Percentiles rank a stretch among this genome's conserved stretches.
These are phyloP conservation scores for Chrysolina oricalcia DNA, from an alignment of 2,888 invertebrate genomes.

Conservation along the genomic window DNA sequence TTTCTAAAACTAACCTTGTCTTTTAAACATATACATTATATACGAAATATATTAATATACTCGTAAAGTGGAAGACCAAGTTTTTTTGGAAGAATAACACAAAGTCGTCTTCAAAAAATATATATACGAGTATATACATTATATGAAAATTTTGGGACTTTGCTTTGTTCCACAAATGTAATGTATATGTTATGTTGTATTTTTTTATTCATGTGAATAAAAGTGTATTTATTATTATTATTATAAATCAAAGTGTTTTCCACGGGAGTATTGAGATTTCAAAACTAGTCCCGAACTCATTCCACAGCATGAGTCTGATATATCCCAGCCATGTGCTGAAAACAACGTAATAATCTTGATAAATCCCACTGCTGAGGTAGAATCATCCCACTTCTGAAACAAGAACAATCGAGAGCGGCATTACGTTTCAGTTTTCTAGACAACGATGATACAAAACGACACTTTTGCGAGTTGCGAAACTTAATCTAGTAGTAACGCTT, in stretches of 20 bases:
- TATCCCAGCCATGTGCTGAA: neutral
- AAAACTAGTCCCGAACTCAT: neutral
- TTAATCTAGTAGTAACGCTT: constrained; percentile 8
- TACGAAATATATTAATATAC: too few species aligned
- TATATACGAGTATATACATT: too few species aligned
- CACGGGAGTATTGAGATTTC: neutral
- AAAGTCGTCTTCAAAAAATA: too few species aligned
- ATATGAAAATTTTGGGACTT: too few species aligned
- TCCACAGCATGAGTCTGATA: neutral
- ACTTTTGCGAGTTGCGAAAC: constrained; percentile 5
- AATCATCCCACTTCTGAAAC: constrained; percentile 14
- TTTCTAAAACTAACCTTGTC: too few species aligned
- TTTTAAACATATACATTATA: too few species aligned
- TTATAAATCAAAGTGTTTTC: neutral
- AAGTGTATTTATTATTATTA: too few species aligned
- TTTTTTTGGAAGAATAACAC: too few species aligned
- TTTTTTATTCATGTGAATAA: too few species aligned
- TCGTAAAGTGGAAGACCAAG: too few species aligned
- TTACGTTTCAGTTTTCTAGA: constrained; percentile 13
- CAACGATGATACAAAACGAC: constrained; percentile 8
- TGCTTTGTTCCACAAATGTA: too few species aligned
- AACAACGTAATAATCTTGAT: neutral
- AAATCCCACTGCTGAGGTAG: constrained; percentile 9
- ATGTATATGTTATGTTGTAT: too few species aligned
- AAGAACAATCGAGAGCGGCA: constrained; percentile 8